Base-by-base conservation (phyloP, 2,888 invertebrate genomes). In the Nezara viridula region DNA sequence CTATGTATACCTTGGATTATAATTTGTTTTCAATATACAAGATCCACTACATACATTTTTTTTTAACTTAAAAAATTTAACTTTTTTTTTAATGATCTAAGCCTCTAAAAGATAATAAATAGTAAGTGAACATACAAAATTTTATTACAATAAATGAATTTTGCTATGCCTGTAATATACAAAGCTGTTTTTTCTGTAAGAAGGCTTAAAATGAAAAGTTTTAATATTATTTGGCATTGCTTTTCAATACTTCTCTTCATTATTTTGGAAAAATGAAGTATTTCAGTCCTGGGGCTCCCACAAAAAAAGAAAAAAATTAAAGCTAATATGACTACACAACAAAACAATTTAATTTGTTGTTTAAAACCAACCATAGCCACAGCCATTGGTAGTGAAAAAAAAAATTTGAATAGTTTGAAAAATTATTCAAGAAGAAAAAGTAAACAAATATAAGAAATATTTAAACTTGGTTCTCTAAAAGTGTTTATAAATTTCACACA, bases 51-150 rank as follows among this genome's bases (percentile, higher is more conserved):
- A 10, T 81, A 44, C 44, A 81, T 24, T 44, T 73, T 37, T 44
- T n/a, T 81, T 47, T 4, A 77, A 44, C 44, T 44, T 44, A 81
- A 81, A 81, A 60, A 81, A n/a, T 81, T 81, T 44, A 16, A 21
- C 19, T 40, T 81, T 81, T 60, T 60, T 60, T 60, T 14, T 14
- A 47, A 44, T 81, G n/a, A 44, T 81, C 81, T 81, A 81, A 73
- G 66, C 66, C 44, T 44, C 81, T 81, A 81, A 81, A 81, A 81
- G 44, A 81, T 44, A 81, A 81, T 81, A 81, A 81, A 81, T 81
- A 81, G 44, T 81, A 81, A 81, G 44, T 73, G 37, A 73, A 73
- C 32, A 81, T 40, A 81, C 44, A 81, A 81, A 81, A 47, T 44
- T 81, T 44, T 44, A 81, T 81, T 81, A 81, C 81, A 81, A 44